Evolutionary conservation across 2,113 vertebrate species (phyloP).

Genomic region (Mesembrinibis cayennensis): DNA sequence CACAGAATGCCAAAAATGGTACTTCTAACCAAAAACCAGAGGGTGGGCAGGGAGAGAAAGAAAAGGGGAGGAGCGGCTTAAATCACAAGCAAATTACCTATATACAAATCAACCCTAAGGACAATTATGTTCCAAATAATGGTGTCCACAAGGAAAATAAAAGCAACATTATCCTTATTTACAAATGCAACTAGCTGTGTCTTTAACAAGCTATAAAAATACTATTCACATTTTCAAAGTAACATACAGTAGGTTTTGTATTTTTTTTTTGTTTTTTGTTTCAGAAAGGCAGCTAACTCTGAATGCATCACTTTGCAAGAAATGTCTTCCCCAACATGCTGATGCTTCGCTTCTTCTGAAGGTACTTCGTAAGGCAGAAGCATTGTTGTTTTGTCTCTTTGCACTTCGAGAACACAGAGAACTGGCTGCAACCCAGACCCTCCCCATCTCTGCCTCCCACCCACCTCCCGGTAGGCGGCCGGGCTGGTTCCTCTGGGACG

Average conservation of each 20-base stretch:
- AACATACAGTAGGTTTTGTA: slow-evolving; percentile 84
- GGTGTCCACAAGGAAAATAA: slow-evolving; percentile 78
- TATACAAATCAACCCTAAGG: slow-evolving; percentile 87
- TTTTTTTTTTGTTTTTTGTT: slow-evolving; percentile 68
- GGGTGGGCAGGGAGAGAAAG: slow-evolving; percentile 66
- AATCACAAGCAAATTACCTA: slow-evolving; percentile 89
- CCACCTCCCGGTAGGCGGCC: not conserved
- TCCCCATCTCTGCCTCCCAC: not conserved
- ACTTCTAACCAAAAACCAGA: slow-evolving; percentile 72
- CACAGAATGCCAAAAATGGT: slow-evolving; percentile 78
- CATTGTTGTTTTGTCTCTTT: not conserved
- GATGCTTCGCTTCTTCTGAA: slow-evolving; percentile 48
- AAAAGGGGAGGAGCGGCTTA: slow-evolving; percentile 24
- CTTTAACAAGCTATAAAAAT: slow-evolving; percentile 97
- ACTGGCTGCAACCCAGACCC: not conserved
- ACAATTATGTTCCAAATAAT: slow-evolving; percentile 85
- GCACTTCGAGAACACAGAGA: not conserved
- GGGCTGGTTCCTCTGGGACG: not conserved
- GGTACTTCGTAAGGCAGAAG: slow-evolving; percentile 45
- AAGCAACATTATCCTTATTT: slow-evolving; percentile 85
- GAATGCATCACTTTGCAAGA: slow-evolving; percentile 71
- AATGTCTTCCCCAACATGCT: slow-evolving; percentile 51
- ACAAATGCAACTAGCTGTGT: slow-evolving; percentile 86
- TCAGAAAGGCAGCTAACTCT: slow-evolving; percentile 84
- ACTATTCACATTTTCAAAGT: slow-evolving; percentile 98